Conservation (phyloP, 2,888 invertebrate genomes). For the Sesia apiformis region DNA sequence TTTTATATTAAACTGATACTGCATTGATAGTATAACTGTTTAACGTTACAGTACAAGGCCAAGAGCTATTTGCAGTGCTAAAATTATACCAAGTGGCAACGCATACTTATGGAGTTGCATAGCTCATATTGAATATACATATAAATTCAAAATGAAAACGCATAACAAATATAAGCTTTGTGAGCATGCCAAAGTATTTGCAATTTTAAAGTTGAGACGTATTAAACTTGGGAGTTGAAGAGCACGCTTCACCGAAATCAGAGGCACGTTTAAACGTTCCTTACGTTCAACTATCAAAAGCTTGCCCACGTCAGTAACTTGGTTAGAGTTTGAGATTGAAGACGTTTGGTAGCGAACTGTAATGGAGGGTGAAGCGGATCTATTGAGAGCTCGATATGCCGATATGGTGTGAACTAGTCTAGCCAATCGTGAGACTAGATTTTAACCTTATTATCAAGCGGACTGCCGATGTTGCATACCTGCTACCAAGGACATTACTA, state of each 20-base stretch:
- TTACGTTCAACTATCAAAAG: slow-evolving; percentile 40
- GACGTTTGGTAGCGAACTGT: slow-evolving; percentile 27
- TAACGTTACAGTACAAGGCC: no score
- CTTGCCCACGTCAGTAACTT: slow-evolving; percentile 49
- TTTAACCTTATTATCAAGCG: background rate
- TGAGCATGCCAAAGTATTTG: slow-evolving; percentile 5
- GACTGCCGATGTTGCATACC: background rate
- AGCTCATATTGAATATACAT: background rate
- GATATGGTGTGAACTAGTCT: slow-evolving; percentile 12
- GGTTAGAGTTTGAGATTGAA: slow-evolving; percentile 33
- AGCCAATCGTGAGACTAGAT: background rate
- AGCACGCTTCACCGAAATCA: slow-evolving; percentile 12
- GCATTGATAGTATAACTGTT: no score
- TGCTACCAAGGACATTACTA: background rate
- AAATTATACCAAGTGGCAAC: no score
- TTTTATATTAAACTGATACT: no score
- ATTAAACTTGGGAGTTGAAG: background rate
- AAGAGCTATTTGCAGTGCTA: no score
- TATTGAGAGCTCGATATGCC: slow-evolving; percentile 16
- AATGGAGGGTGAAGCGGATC: slow-evolving; percentile 35
- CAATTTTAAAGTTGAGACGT: slow-evolving; percentile 9
- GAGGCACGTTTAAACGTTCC: slow-evolving; percentile 31
- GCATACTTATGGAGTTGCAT: no score
- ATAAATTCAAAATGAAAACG: slow-evolving; percentile 4
- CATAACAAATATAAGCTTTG: background rate